Base-by-base conservation (phyloP, 2,888 invertebrate genomes). In the Hypomecis punctinalis region DNA sequence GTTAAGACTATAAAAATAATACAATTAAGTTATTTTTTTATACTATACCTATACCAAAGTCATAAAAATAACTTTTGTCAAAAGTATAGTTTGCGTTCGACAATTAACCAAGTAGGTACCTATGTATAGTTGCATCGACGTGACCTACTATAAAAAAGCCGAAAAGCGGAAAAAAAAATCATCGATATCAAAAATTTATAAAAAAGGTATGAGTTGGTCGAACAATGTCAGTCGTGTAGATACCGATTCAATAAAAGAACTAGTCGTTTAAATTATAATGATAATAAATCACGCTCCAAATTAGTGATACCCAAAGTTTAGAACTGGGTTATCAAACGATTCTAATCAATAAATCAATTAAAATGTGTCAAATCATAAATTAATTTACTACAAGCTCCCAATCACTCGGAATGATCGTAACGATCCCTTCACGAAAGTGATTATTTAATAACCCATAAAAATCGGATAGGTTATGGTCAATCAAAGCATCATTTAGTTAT, bases 401-500 rank as follows among this genome's bases (percentile, higher is more conserved):
- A 67, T 64, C 56, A 51, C 58, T 63, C 56, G 48, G 8, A 55
- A 52, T 63, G 58, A 65, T 64, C 57, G 52, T 36, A 37, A 5
- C 43, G 39, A 58, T 13, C 64, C 54, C 61, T 66, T 57, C 62
- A 60, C 60, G 47, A 68, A 53, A 67, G 62, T 62, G 63, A 68
- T 66, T 66, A 66, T 67, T 72, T 65, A 63, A 68, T 68, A 66
- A 68, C 45, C 68, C 66, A 68, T 70, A 61, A 74, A 80, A 80
- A 78, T 64, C 61, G 68, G 74, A 80, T 81, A 69, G 70, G 77
- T 64, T 69, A 73, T 68, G 78, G 70, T 71, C 79, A 77, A 81
- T 82, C 74, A 78, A 74, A 76, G 66, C 57, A 71, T 75, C 67
- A 70, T 79, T 55, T 73, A 76, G 68, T 42, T 52, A n/a, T 5